phyloP scores from a whole-genome alignment of 2,113 vertebrate genomes.

The Zingel zingel region DNA sequence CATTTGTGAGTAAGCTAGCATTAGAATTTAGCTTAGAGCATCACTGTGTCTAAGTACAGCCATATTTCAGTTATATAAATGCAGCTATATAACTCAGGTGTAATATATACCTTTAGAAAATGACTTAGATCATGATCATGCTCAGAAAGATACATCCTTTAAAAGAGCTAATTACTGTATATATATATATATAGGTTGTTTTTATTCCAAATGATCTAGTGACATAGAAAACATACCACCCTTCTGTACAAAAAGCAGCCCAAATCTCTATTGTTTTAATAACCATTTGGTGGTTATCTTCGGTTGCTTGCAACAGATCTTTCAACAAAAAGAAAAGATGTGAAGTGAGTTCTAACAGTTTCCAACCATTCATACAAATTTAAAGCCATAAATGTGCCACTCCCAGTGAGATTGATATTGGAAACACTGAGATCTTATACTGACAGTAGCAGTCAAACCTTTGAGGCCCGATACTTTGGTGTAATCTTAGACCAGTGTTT shows the following conservation, averaged over 20 bases:
- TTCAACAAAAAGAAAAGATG: slow-evolving; percentile 5
- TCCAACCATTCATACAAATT: slow-evolving; percentile 24
- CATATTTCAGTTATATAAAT: neutral
- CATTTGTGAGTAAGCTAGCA: neutral
- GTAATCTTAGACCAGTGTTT: slow-evolving; percentile 63
- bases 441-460: slow-evolving; percentile 26
- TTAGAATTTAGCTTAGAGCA: neutral
- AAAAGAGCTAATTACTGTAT: too few relatives aligned
- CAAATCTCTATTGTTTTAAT: neutral
- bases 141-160: too few relatives aligned
- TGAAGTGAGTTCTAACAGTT: neutral
- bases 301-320: neutral
- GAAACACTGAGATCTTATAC: slow-evolving; percentile 32
- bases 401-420: slow-evolving; percentile 41
- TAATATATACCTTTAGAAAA: neutral
- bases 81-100: neutral
- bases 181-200: too few relatives aligned
- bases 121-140: too few relatives aligned
- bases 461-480: slow-evolving; percentile 3
- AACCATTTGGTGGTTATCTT: neutral
- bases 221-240: neutral
- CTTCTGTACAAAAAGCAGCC: neutral
- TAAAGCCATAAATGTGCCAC: slow-evolving; percentile 30
- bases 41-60: neutral
- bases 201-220: neutral